phyloP scores from a whole-genome alignment of 2,113 vertebrate species.

The Malurus cyaneus region DNA sequence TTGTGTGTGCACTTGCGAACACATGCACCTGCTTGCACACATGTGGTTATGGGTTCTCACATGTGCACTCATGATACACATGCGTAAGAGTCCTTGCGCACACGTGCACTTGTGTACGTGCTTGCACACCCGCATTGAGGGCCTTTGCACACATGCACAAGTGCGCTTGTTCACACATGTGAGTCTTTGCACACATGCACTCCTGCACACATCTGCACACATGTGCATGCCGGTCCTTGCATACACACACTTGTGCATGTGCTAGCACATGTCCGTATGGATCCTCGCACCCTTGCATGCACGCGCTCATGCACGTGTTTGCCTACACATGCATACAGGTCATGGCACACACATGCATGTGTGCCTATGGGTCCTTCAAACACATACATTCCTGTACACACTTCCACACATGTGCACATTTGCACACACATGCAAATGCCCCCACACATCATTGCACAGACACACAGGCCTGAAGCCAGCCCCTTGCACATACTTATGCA shows the following conservation, averaged over 20 bases:
- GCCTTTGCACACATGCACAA: background rate
- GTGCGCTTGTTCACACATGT: background rate
- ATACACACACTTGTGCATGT: too few species aligned
- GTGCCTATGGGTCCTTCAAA: background rate
- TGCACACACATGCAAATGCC: background rate
- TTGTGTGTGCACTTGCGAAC: background rate
- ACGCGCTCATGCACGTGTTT: background rate
- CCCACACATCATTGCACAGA: rapidly evolving
- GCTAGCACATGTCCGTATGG: background rate
- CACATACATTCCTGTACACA: background rate
- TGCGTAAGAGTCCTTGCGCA: background rate
- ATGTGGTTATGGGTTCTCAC: background rate
- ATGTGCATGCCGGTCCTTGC: rapidly evolving
- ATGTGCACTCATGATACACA: rapidly evolving
- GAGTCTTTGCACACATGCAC: background rate
- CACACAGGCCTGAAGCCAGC: too few species aligned
- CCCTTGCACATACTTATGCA: rapidly evolving
- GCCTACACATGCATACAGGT: rapidly evolving
- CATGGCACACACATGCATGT: rapidly evolving
- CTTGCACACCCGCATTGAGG: too few species aligned
- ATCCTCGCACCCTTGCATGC: background rate
- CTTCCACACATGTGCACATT: background rate
- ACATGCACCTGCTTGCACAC: rapidly evolving
- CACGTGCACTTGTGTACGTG: too few species aligned
- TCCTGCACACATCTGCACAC: background rate